Base-by-base conservation (phyloP, 2,113 vertebrate genomes). In the Mohoua ochrocephala region DNA sequence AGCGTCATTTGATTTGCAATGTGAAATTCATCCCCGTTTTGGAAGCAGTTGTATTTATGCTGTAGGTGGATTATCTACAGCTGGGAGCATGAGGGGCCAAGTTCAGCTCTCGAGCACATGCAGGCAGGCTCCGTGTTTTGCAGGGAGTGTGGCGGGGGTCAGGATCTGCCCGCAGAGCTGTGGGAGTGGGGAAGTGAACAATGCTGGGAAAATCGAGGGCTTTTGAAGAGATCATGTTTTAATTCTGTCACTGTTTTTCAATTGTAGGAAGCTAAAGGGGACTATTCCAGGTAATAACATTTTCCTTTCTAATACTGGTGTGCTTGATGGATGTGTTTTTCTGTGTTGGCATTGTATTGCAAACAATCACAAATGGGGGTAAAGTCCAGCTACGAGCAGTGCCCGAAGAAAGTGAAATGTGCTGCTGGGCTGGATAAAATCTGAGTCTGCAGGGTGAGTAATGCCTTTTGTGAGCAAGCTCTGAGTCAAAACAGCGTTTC, bases 231-330 rank as follows among this genome's bases (percentile, higher is more conserved):
- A 73, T 90, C 83, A 14, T 84, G 96, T 96, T 94, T 91, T 96
- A 96, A 96, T 92, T 93, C 82, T 93, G 80, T 97, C 95, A 89
- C 44, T 98, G 61, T 97, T 73, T 96, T 97, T 96, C 93, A 93
- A 84, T 99, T 98, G 69, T 92, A 99, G 99, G 99, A 99, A 98
- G 98, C 98, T 71, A 99, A 99, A 97, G 99, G 99, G 69, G 98
- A 99, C 98, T 99, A 98, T 96, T 98, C 95, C 96, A 99, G 99
- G 99, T 99, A 99, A 99, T 78, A 89, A 93, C 89, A 2, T 96
- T 98, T 95, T 91, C 90, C 94, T 97, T 97, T 97, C 63, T 95
- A 94, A 92, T 93, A 45, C 78, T 85, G 15, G n/a, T 47, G 73
- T 45, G 44, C 64, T 92, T 95, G 87, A 94, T 95, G 93, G 85